These are phyloP conservation scores for Gymnogyps californianus DNA, from an alignment of 2,113 vertebrate species.

Conservation along the genomic window DNA sequence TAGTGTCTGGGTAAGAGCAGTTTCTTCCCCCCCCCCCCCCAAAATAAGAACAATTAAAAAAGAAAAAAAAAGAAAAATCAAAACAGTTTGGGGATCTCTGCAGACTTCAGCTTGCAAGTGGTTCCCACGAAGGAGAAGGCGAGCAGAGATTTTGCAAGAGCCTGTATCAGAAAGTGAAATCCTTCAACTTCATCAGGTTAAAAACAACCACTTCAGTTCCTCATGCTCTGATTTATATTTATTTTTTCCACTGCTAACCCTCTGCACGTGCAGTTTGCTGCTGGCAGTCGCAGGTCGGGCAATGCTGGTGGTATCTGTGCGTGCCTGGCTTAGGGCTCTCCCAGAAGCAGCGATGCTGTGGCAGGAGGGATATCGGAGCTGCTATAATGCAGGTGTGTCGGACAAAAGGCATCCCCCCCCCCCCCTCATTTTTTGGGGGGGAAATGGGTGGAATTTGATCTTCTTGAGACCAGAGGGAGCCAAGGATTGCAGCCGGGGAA, in stretches of 20 bases:
- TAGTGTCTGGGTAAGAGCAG: neutral
- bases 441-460: neutral
- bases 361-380: neutral
- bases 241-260: neutral
- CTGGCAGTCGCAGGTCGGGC: neutral
- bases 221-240: neutral
- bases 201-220: neutral
- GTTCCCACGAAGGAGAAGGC: neutral
- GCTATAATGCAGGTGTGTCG: neutral
- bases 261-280: neutral
- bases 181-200: neutral
- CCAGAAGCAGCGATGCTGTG: neutral
- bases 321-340: neutral
- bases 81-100: neutral
- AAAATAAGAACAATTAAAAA: neutral
- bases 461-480: neutral
- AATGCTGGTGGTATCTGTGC: neutral
- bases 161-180: neutral
- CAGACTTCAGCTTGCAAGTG: neutral
- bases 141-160: neutral
- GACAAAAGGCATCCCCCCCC: neutral
- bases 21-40: neutral
- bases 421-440: neutral
- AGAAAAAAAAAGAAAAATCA: neutral
- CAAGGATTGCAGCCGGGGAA: neutral